Conservation (phyloP, 1,140 invertebrate species). For the Apis laboriosa region DNA sequence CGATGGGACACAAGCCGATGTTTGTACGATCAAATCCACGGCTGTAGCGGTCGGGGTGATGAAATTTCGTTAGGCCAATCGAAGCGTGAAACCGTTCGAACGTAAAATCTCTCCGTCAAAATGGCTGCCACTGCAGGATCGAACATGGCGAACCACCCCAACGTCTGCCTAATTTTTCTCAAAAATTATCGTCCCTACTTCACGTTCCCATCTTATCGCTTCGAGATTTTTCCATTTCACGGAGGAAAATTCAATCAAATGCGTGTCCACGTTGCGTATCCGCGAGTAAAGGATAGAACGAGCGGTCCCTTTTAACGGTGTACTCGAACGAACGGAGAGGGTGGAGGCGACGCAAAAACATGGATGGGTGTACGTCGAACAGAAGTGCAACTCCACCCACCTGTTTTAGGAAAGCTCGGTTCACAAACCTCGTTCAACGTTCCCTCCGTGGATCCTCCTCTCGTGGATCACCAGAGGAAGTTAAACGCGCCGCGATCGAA, state of each 20-base stretch:
- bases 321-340: not conserved
- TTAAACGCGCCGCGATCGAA: slow-evolving; percentile 10
- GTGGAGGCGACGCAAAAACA: not conserved
- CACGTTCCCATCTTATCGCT: too few relatives aligned
- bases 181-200: slow-evolving; percentile 55
- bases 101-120: slow-evolving; percentile 66
- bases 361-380: slow-evolving; percentile 1
- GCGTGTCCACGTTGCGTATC: too few relatives aligned
- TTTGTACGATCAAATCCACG: slow-evolving; percentile 76
- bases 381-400: slow-evolving; percentile 42
- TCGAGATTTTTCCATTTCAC: too few relatives aligned
- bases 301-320: slow-evolving; percentile 13
- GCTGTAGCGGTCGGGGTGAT: slow-evolving; percentile 65
- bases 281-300: slow-evolving; percentile 13
- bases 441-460: not conserved
- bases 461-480: slow-evolving; percentile 3
- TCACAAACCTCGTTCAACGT: slow-evolving; percentile 10
- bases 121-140: slow-evolving; percentile 60
- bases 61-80: slow-evolving; percentile 76
- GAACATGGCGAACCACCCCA: slow-evolving; percentile 69
- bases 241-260: too few relatives aligned
- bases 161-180: slow-evolving; percentile 68
- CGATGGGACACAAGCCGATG: slow-evolving; percentile 74
- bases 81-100: slow-evolving; percentile 74
- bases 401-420: slow-evolving; percentile 39